phyloP scores from a whole-genome alignment of 2,113 vertebrate species.

The Anthoscopus minutus region DNA sequence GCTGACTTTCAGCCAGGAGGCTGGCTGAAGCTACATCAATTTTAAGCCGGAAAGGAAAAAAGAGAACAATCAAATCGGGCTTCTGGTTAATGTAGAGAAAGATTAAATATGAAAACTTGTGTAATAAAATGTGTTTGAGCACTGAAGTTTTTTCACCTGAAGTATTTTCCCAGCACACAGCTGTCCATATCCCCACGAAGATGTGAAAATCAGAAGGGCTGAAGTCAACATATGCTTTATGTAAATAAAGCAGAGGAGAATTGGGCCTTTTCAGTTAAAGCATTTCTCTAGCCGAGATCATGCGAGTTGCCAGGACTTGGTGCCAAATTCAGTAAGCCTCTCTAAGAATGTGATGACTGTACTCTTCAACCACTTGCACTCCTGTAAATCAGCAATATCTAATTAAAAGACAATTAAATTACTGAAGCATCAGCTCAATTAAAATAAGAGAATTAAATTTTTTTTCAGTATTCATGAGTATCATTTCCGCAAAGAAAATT shows the following conservation, averaged over 20 bases:
- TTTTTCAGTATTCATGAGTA: neutral
- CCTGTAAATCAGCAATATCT: slow-evolving; percentile 44
- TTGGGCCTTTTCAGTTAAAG: neutral
- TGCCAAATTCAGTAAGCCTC: slow-evolving; percentile 23
- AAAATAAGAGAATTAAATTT: neutral
- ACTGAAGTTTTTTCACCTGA: neutral
- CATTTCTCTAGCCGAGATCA: neutral
- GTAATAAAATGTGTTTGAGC: neutral
- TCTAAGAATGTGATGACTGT: slow-evolving; percentile 28
- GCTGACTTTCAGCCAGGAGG: neutral
- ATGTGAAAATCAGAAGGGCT: neutral
- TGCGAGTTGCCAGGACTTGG: neutral
- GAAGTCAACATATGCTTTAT: neutral
- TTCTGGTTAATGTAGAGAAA: neutral
- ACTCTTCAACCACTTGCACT: neutral
- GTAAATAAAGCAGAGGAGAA: slow-evolving; percentile 21
- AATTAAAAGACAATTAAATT: slow-evolving; percentile 13
- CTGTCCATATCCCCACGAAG: neutral
- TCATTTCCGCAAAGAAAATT: neutral
- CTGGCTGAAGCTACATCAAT: neutral
- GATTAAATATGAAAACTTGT: neutral
- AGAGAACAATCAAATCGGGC: neutral
- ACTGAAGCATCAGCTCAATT: neutral
- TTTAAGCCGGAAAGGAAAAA: neutral
- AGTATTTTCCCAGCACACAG: neutral